Percentiles rank a stretch among this genome's conserved stretches.
These are phyloP conservation scores for Gadopsis marmoratus DNA, from an alignment of 2,797 vertebrate genomes.

Conservation along the genomic window DNA sequence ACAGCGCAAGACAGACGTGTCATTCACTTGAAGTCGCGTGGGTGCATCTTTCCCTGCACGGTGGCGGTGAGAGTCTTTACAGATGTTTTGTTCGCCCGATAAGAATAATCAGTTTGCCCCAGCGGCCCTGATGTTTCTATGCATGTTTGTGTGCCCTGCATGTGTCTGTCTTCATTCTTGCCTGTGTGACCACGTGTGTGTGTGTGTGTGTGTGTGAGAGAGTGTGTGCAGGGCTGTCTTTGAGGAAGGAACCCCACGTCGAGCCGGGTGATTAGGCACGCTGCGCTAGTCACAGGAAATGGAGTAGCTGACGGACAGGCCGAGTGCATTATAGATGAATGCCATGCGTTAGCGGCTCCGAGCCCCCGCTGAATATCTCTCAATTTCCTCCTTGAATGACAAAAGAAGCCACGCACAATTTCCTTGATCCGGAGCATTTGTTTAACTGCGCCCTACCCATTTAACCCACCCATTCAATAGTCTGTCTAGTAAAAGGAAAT, in stretches of 20 bases:
- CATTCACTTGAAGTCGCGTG: conserved; percentile 3
- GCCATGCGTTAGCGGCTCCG: conserved; percentile 67
- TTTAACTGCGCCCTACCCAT: conserved; percentile 82
- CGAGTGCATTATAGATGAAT: conserved; percentile 87
- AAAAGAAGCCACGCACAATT: conserved; percentile 84
- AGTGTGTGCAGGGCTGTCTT: conserved; percentile 39
- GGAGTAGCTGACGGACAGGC: conserved; percentile 87
- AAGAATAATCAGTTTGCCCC: conserved; percentile 88
- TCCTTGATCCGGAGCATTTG: conserved; percentile 84
- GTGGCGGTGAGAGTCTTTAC: conserved; percentile 59
- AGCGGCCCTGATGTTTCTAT: conserved; percentile 73
- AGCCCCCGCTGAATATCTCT: conserved; percentile 76
- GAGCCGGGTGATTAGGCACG: conserved; percentile 88
- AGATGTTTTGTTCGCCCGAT: conserved; percentile 80
- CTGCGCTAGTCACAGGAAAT: conserved; percentile 88
- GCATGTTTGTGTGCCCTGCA: conserved; percentile 29
- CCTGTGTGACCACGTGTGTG: not conserved
- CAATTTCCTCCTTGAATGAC: conserved; percentile 83
- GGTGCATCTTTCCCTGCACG: conserved; percentile 10
- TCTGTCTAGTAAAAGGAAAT: conserved; percentile 79
- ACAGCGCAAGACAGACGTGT: not conserved
- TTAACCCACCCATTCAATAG: conserved; percentile 82
- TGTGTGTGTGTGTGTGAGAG: conserved; percentile 20
- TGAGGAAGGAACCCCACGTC: conserved; percentile 67
- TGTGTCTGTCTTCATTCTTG: conserved; percentile 47